A percentile compares a stretch with the other conserved stretches of the same genome.
Evolutionary conservation across 2,113 vertebrate genomes (phyloP).

Genomic region (Trichechus manatus): DNA sequence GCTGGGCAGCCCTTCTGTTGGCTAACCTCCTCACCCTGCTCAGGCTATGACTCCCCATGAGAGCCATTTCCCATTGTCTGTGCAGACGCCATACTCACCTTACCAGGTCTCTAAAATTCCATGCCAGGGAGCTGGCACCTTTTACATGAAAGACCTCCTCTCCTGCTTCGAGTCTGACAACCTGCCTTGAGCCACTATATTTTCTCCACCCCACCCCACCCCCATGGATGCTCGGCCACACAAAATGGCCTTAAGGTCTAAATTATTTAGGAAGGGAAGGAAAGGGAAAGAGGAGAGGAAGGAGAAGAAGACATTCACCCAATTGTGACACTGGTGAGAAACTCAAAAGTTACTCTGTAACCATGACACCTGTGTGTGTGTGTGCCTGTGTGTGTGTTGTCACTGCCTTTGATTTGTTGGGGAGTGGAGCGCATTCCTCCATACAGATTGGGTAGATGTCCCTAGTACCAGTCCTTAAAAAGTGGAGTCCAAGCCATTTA

Average conservation of each 20-base stretch:
- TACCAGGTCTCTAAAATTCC: not conserved
- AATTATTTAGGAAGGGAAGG: not conserved
- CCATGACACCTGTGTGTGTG: rapidly evolving
- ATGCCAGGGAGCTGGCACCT: not conserved
- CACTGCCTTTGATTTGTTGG: not conserved
- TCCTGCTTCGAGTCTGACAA: not conserved
- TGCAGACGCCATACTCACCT: not conserved
- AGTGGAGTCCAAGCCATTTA: not conserved
- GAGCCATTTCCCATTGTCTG: not conserved
- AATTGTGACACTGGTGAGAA: not conserved
- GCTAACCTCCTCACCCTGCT: not conserved
- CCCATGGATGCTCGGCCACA: rapidly evolving
- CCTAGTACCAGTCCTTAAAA: not conserved
- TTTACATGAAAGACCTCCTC: not conserved
- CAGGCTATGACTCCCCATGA: not conserved
- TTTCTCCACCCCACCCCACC: too few relatives aligned
- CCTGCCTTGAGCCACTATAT: not conserved
- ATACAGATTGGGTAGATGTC: rapidly evolving
- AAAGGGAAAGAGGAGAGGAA: not conserved
- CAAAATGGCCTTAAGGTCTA: not conserved
- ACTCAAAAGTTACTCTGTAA: not conserved
- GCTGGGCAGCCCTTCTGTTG: not conserved
- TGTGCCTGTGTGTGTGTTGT: not conserved
- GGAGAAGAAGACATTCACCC: not conserved
- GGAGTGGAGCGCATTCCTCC: not conserved